These are phyloP conservation scores for Paguma larvata DNA, from an alignment of 2,797 vertebrate genomes.

Conservation along the genomic window DNA sequence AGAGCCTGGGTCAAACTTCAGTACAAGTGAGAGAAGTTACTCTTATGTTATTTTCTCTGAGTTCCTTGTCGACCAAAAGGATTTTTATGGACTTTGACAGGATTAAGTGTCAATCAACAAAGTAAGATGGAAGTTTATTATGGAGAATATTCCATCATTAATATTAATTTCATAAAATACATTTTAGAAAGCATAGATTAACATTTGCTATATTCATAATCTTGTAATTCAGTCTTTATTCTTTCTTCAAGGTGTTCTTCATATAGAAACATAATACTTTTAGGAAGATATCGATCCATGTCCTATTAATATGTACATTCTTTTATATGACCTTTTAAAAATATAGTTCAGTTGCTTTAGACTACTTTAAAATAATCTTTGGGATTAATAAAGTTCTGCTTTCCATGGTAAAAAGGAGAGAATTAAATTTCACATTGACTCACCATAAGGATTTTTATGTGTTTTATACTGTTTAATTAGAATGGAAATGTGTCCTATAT, in stretches of 20 bases:
- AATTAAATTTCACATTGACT: slow-evolving; percentile 35
- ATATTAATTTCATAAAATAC: slow-evolving; percentile 10
- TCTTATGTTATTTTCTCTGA: not conserved
- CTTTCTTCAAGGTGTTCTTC: not conserved
- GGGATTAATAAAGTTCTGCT: not conserved
- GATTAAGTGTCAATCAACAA: not conserved
- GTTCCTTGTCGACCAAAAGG: not conserved
- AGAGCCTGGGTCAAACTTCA: not conserved
- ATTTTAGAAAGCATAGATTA: slow-evolving; percentile 21
- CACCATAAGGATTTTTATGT: not conserved
- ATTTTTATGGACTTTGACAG: not conserved
- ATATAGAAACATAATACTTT: not conserved
- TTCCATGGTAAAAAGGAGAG: not conserved
- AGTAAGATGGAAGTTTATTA: not conserved
- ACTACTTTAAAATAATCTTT: slow-evolving; percentile 2
- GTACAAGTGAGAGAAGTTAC: not conserved
- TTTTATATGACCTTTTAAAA: slow-evolving; percentile 47
- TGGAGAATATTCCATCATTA: not conserved
- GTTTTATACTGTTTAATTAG: not conserved
- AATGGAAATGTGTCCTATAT: not conserved
- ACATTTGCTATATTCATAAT: not conserved
- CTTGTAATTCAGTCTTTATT: not conserved
- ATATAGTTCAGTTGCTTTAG: slow-evolving; percentile 37
- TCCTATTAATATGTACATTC: slow-evolving; percentile 45
- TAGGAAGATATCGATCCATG: not conserved